A percentile compares a stretch with the other conserved stretches of the same genome.
These are phyloP conservation scores for Oryzias sinensis DNA, from an alignment of 2,797 vertebrate genomes.

Conservation along the genomic window DNA sequence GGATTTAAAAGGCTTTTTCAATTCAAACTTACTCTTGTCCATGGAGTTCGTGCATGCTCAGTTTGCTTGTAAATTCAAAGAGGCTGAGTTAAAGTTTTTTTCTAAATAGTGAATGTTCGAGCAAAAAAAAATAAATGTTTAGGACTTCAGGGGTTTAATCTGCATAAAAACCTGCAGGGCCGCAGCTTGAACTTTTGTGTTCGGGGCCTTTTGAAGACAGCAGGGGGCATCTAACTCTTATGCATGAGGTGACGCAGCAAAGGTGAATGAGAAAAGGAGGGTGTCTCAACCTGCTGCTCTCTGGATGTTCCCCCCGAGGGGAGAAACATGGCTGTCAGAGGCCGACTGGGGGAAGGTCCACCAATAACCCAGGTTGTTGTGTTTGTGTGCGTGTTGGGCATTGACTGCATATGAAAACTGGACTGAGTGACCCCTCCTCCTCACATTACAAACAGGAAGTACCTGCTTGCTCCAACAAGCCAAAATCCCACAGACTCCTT, in stretches of 20 bases:
- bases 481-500: no score
- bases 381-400: no score
- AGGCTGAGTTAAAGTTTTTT: no score
- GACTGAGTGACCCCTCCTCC: no score
- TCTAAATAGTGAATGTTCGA: neutral
- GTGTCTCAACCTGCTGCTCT: slow-evolving; percentile 17
- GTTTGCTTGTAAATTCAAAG: no score
- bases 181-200: slow-evolving; percentile 9
- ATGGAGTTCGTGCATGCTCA: no score
- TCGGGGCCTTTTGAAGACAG: slow-evolving; percentile 6
- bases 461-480: no score
- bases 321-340: slow-evolving; percentile 24
- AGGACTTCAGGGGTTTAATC: slow-evolving; percentile 8
- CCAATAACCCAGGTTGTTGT: slow-evolving; percentile 61
- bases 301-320: slow-evolving; percentile 28
- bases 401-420: no score
- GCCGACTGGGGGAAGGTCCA: slow-evolving; percentile 22
- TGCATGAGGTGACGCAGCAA: slow-evolving; percentile 46
- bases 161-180: slow-evolving; percentile 4
- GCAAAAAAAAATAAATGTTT: neutral
- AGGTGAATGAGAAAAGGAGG: slow-evolving; percentile 49
- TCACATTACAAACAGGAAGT: no score
- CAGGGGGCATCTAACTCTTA: neutral
- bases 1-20: no score
- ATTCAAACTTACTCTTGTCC: no score